Evolutionary conservation across 2,113 vertebrate species (phyloP), one percentile per base, ranked within the genome.

Genomic region (Prietella phreatophila): DNA sequence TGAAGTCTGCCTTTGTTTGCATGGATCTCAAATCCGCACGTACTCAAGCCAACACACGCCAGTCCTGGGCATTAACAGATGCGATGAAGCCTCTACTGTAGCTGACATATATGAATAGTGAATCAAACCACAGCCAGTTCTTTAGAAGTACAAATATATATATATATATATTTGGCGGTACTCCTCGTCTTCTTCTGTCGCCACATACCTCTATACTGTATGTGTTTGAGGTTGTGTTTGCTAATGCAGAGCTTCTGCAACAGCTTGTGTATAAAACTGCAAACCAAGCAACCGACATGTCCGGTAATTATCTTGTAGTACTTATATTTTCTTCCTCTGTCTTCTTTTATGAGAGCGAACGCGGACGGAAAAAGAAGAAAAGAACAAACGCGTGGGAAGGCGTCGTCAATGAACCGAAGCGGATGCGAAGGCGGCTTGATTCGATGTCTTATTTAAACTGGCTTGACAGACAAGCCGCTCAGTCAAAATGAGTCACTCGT

Each of bases 371-470:
- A 36, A 36, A 36, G 36, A 36, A 36, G 36, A 36, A 2, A 1
- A 56, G 4, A 83, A 78, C 50, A 79, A 42, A 86, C 76, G 86
- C 42, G 84, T 88, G 86, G 86, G 83, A 61, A 75, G 55, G 6
- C 60, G 42, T 79, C 84, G 61, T 83, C 79, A 69, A 88, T 81
- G 84, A 88, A 88, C 85, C 36, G 56, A 84, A 63, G 86, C 19
- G 25, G 17, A 63, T 69, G 78, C 78, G 50, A 83, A 73, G 81
- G 85, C 36, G 22, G 63, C 82, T 86, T 65, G 78, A 42, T 82
- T 81, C 82, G 85, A 86, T 84, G 60, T 84, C 53, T 73, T 90
- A 83, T 63, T 86, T 90, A 55, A 58, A 86, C 79, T 84, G 67
- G 85, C 76, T 60, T 83, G 87, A 88, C 73, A 53, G 83, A 19